A percentile compares a stretch with the other conserved stretches of the same genome.
Conservation (phyloP, 2,113 vertebrate species). For the Oreochromis tanganicae region DNA sequence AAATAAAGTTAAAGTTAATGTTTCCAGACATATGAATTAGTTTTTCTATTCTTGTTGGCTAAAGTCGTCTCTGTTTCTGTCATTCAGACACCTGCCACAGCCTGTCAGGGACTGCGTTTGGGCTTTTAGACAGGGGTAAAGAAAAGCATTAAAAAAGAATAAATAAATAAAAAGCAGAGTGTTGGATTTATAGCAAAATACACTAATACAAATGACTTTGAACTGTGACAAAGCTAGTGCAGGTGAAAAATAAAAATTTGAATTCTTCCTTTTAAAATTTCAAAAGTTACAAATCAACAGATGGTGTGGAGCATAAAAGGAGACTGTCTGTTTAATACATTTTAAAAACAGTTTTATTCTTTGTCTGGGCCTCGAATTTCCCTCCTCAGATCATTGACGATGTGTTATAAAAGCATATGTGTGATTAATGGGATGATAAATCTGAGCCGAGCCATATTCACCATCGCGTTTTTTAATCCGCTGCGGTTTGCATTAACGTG, state of each 20-base stretch:
- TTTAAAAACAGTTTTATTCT: accelerated
- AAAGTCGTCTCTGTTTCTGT: neutral
- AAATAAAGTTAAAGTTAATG: neutral
- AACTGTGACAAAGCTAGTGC: neutral
- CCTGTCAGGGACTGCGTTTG: neutral
- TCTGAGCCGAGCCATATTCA: neutral
- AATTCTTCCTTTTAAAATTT: neutral
- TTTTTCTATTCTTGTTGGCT: neutral
- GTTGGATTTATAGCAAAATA: neutral
- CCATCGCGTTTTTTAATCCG: neutral
- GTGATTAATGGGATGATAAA: slow-evolving; percentile 33
- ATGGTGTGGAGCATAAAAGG: neutral
- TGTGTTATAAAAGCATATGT: neutral
- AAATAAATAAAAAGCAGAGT: neutral
- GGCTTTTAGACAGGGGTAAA: neutral
- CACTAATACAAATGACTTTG: neutral
- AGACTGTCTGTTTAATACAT: accelerated
- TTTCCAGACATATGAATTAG: accelerated
- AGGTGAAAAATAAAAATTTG: neutral
- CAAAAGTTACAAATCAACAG: neutral
- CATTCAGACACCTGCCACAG: neutral
- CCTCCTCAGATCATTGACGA: neutral
- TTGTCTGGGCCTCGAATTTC: neutral
- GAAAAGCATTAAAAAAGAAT: neutral
- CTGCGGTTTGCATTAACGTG: slow-evolving; percentile 21